Base-by-base conservation (phyloP, 2,888 invertebrate species). In the Drosophila heteroneura region DNA sequence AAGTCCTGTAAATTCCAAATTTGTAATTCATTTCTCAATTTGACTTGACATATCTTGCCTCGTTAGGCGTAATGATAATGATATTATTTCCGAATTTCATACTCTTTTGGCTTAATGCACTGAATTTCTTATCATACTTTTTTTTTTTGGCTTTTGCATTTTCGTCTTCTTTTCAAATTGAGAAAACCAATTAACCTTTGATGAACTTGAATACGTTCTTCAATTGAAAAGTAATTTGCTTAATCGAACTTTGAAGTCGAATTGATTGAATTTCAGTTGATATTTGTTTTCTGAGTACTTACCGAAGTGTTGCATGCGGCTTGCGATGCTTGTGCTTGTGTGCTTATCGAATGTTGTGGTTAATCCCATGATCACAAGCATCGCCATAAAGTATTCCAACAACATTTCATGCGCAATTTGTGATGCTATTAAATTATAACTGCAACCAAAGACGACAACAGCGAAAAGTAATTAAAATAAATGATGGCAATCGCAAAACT, bases 371-470 rank as follows among this genome's bases (percentile, higher is more conserved):
- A 93, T 91, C 92, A 92, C 85, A 81, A 93, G 87, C 91, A 92
- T 85, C 85, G 91, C 85, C 89, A 91, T 91, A 85, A 92, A 80
- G 92, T 93, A 92, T 93, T 93, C 93, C 93, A 93, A 93, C 93
- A 93, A 93, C 93, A 93, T 93, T 92, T 93, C 93, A 93, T 92
- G 92, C 91, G 91, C 92, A 91, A 91, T 92, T 92, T 87, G 80
- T 90, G 80, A 85, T 70, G 89, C 89, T 79, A 79, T 88, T 83
- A 71, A 88, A 83, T 90, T 85, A 85, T 87, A 90, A 90, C 91
- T 85, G 85, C 81, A 86, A 84, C 83, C 85, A 70, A 73, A 72
- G 70, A 75, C 59, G 69, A 57, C 76, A 72, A 70, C 63, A 63
- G 69, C 70, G 79, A 78, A 86, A 89, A 82, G 81, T 90, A 84